A percentile compares a stretch with the other conserved stretches of the same genome.
Evolutionary conservation across 2,888 invertebrate species (phyloP).

Genomic region (Leucophenga maculata): DNA sequence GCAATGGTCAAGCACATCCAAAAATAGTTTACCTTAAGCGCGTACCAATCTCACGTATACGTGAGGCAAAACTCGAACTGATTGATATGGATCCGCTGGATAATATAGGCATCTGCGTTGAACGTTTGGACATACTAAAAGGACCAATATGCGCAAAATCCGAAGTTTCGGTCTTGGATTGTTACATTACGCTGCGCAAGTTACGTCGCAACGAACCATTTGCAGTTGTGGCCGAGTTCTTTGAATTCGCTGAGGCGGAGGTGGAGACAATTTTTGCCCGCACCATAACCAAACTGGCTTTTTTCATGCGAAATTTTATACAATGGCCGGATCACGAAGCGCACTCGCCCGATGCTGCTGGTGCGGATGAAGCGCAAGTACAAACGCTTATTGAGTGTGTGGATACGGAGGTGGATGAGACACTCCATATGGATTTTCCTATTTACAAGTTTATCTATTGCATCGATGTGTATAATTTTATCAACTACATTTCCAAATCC

Average conservation of each 20-base stretch:
- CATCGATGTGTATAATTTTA: constrained; percentile 68
- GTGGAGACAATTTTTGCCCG: constrained; percentile 64
- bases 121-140: constrained; percentile 64
- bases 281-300: constrained; percentile 62
- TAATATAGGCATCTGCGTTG: constrained; percentile 61
- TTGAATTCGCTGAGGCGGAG: constrained; percentile 66
- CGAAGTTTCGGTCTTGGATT: constrained; percentile 63
- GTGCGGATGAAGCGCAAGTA: constrained; percentile 67
- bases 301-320: constrained; percentile 66
- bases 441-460: constrained; percentile 70
- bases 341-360: constrained; percentile 66
- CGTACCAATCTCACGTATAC: too few relatives aligned
- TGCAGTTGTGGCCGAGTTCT: constrained; percentile 64
- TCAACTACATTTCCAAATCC: constrained; percentile 69
- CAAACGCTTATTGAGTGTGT: constrained; percentile 71
- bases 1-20: constrained; percentile 50
- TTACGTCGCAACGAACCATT: constrained; percentile 69
- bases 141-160: constrained; percentile 64
- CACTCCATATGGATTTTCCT: constrained; percentile 61
- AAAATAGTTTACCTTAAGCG: too few relatives aligned
- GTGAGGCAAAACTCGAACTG: constrained; percentile 55
- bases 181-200: constrained; percentile 68
- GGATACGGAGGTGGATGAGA: constrained; percentile 66
- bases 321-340: constrained; percentile 70
- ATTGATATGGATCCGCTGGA: constrained; percentile 66